Evolutionary conservation across 2,888 invertebrate genomes (phyloP), one percentile per base, ranked within the genome.

Genomic region (Bellardia bayeri): DNA sequence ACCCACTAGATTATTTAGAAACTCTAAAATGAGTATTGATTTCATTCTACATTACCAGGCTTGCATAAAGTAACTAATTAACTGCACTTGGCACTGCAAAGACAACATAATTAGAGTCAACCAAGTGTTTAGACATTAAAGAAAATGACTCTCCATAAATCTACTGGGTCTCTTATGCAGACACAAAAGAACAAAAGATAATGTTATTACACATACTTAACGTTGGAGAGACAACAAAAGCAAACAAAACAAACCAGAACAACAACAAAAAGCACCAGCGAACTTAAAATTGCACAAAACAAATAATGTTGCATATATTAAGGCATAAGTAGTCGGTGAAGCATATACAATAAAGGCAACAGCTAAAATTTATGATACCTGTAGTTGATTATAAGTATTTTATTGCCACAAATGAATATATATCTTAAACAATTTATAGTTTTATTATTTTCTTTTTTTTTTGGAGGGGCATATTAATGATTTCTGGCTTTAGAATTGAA

Each of bases 131-230:
- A 23, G 23, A 23, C 23, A 23, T 23, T 23, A 23, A 23, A 23
- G 23, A 23, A 23, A 23, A 23, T 23, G 42, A 6, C 42, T 0
- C 42, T 42, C 42, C 45, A 11, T 45, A 45, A 9, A 5, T 1
- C 37, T 45, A 9, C 13, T 11, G 11, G 16, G 14, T 42, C 14
- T 23, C 42, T 74, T 66, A 40, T 40, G 30, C 5, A 64, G 3
- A 58, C 14, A 37, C 37, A 80, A 80, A 68, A 80, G 79, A 56
- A 80, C 79, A 83, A 76, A 72, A 80, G 86, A 83, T 87, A 87
- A 87, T 76, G 75, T 83, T 87, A 87, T 83, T 80, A 87, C 68
- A 83, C 83, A 80, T 83, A 80, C 83, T 83, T 83, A 80, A 66
- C 72, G 68, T 58, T 80, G 13, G 61, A 51, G 16, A 64, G 42